Evolutionary conservation across 2,797 vertebrate genomes (phyloP).

Genomic region (Bucorvus abyssinicus): DNA sequence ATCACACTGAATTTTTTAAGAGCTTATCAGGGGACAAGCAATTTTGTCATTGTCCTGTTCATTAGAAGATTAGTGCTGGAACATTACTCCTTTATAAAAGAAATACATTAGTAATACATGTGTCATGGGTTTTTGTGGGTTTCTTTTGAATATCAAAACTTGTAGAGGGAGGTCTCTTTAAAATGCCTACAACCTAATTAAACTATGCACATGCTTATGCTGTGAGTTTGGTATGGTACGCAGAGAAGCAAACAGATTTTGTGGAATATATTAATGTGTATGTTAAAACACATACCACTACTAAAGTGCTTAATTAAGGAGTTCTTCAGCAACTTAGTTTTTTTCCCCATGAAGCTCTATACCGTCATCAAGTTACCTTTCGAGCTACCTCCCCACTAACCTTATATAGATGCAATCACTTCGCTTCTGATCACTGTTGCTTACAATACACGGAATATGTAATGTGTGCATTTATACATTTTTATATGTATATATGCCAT

Average conservation of each 20-base stretch:
- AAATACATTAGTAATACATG: not conserved
- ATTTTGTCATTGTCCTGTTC: conserved; percentile 28
- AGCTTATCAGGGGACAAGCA: conserved; percentile 44
- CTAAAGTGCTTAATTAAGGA: not conserved
- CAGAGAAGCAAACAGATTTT: not conserved
- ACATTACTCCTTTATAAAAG: not conserved
- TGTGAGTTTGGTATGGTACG: not conserved
- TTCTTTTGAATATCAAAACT: too few species aligned
- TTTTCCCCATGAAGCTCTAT: not conserved
- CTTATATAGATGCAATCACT: not conserved
- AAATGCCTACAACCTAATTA: not conserved
- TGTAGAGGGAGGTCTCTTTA: not conserved
- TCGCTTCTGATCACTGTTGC: not conserved
- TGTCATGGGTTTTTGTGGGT: not conserved
- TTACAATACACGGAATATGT: not conserved
- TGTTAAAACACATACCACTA: not conserved
- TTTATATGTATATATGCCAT: not conserved
- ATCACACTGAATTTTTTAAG: conserved; percentile 54
- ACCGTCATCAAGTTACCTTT: not conserved
- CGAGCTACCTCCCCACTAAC: not conserved
- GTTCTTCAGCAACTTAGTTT: not conserved
- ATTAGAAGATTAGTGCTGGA: conserved; percentile 15
- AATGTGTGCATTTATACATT: not conserved
- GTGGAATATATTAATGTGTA: not conserved
- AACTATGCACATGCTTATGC: not conserved